Evolutionary conservation across 2,888 invertebrate genomes (phyloP).

Genomic region (Cordilura impudica): DNA sequence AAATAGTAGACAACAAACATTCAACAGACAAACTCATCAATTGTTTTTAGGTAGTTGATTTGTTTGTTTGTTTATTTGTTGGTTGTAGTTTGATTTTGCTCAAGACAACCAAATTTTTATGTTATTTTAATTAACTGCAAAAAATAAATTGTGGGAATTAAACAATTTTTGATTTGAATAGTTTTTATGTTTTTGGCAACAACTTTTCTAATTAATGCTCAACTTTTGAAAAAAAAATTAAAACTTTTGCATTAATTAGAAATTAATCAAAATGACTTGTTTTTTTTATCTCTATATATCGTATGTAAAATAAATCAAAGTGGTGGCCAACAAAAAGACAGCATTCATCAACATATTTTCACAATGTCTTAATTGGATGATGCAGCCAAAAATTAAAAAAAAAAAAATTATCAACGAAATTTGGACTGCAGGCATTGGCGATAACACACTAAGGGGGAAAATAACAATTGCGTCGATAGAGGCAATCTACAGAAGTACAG

Average conservation of each 20-base stretch:
- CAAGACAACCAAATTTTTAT: slow-evolving; percentile 3
- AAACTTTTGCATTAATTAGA: slow-evolving; percentile 30
- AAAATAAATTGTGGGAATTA: slow-evolving; percentile 48
- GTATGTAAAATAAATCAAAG: neutral
- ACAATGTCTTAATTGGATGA: neutral
- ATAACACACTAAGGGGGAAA: too few relatives aligned
- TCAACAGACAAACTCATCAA: slow-evolving; percentile 2
- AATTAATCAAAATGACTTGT: slow-evolving; percentile 34
- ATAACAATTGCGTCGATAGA: too few relatives aligned
- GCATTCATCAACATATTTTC: neutral
- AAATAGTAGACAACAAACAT: neutral
- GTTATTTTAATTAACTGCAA: slow-evolving; percentile 30
- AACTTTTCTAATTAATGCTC: slow-evolving; percentile 35
- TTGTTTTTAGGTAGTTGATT: too few relatives aligned
- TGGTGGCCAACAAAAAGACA: neutral
- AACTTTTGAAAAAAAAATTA: slow-evolving; percentile 42
- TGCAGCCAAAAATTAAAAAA: neutral
- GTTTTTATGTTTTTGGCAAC: slow-evolving; percentile 23
- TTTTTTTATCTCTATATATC: neutral
- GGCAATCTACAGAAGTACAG: too few relatives aligned
- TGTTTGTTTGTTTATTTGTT: slow-evolving; percentile 4
- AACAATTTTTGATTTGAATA: neutral
- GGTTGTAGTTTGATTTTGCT: slow-evolving; percentile 4
- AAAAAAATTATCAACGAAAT: neutral
- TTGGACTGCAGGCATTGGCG: too few relatives aligned